Conservation (phyloP, 2,797 vertebrate species). For the Alcedo atthis region DNA sequence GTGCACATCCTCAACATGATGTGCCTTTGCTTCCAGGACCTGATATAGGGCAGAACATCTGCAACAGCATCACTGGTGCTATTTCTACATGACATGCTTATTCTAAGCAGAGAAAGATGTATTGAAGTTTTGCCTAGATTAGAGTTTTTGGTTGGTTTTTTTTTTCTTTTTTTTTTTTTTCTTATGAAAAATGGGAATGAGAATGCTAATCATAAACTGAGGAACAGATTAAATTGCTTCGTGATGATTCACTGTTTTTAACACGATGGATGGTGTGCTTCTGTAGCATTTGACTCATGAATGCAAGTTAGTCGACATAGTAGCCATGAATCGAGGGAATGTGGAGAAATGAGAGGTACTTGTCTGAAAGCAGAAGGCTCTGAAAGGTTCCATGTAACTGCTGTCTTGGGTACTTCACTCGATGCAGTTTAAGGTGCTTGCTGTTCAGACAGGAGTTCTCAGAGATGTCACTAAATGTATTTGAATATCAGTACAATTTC, state of each 20-base stretch:
- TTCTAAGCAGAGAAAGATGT: neutral
- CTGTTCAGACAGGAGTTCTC: neutral
- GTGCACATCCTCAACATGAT: neutral
- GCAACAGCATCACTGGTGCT: neutral
- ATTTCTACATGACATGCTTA: neutral
- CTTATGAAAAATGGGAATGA: neutral
- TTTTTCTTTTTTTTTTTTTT: neutral
- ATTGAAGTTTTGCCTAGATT: neutral
- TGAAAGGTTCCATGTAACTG: neutral
- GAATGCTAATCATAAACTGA: neutral
- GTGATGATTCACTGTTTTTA: neutral
- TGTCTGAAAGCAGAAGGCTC: neutral
- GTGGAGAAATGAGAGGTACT: neutral
- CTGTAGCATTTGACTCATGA: neutral
- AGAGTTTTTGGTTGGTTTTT: no score
- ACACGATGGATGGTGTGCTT: neutral
- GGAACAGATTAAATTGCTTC: neutral
- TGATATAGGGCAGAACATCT: slow-evolving; percentile 19
- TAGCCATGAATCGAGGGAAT: neutral
- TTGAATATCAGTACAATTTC: neutral
- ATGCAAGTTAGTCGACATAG: neutral
- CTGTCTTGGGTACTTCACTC: neutral
- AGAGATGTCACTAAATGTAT: neutral
- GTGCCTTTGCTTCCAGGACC: neutral
- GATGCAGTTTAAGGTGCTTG: neutral